phyloP scores from a whole-genome alignment of 2,888 invertebrate genomes.

The Tryphoninae sp. region DNA sequence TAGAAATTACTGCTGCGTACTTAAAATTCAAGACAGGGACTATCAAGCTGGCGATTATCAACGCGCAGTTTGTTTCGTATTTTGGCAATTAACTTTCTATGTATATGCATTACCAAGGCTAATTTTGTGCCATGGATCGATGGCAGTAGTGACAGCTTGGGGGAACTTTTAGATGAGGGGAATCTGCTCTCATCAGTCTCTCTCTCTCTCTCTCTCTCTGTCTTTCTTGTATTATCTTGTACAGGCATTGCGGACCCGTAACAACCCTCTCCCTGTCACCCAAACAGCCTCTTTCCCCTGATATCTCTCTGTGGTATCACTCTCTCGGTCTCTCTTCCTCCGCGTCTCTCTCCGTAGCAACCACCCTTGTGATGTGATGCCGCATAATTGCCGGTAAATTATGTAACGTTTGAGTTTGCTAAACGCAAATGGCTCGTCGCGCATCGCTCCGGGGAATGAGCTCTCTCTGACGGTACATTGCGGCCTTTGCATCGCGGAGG shows the following conservation, averaged over 20 bases:
- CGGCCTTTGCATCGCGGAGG: not conserved
- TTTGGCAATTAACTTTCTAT: slow-evolving; percentile 45
- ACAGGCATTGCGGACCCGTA: slow-evolving; percentile 63
- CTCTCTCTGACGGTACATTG: slow-evolving; percentile 11
- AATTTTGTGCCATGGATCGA: slow-evolving; percentile 64
- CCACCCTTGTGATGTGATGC: slow-evolving; percentile 69
- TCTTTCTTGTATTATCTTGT: slow-evolving; percentile 10
- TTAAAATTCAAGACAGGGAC: not conserved
- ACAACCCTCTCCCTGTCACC: slow-evolving; percentile 60
- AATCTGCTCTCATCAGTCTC: slow-evolving; percentile 1
- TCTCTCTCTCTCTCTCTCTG: not conserved
- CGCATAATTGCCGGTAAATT: slow-evolving; percentile 72
- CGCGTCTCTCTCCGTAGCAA: not conserved
- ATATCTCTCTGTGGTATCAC: slow-evolving; percentile 4
- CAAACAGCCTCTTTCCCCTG: slow-evolving; percentile 51
- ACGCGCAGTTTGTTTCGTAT: slow-evolving; percentile 40
- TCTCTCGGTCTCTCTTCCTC: slow-evolving; percentile 18
- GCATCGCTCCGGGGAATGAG: slow-evolving; percentile 50
- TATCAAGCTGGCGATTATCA: slow-evolving; percentile 45
- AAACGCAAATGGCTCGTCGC: slow-evolving; percentile 63
- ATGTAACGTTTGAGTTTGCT: slow-evolving; percentile 70
- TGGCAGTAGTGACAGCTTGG: slow-evolving; percentile 28
- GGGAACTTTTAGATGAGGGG: slow-evolving; percentile 12
- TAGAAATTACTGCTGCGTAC: too few relatives aligned
- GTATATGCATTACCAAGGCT: slow-evolving; percentile 61